phyloP scores from a whole-genome alignment of 2,888 invertebrate genomes.

The Parnassius orleans region DNA sequence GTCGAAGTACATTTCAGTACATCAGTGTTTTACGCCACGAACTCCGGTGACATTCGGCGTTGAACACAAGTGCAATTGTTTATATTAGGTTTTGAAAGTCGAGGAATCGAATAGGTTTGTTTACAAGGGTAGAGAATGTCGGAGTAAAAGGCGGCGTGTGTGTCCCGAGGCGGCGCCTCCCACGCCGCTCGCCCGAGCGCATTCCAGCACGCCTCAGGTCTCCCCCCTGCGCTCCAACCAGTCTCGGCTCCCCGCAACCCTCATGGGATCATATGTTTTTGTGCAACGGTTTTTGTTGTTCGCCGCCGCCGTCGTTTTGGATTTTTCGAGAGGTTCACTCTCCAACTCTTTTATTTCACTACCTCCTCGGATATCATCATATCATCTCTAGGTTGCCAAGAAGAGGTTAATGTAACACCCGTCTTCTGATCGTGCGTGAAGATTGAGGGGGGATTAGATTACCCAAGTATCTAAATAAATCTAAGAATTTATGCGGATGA shows the following conservation, averaged over 20 bases:
- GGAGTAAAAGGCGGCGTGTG: slow-evolving; percentile 59
- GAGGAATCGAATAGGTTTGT: slow-evolving; percentile 69
- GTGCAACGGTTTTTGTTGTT: slow-evolving; percentile 81
- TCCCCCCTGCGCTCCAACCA: slow-evolving; percentile 47
- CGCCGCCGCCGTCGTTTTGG: slow-evolving; percentile 69
- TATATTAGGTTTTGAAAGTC: slow-evolving; percentile 36
- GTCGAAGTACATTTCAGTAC: background rate
- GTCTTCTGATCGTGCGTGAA: background rate
- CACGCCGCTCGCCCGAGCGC: slow-evolving; percentile 78
- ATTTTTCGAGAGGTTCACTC: slow-evolving; percentile 74
- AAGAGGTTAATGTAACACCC: slow-evolving; percentile 25
- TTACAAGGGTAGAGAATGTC: slow-evolving; percentile 59
- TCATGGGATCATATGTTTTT: slow-evolving; percentile 81
- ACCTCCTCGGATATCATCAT: slow-evolving; percentile 66
- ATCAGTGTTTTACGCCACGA: background rate
- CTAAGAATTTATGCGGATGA: too few relatives aligned
- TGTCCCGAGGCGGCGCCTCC: slow-evolving; percentile 69
- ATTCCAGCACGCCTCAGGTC: slow-evolving; percentile 78
- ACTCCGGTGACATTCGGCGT: slow-evolving; percentile 24
- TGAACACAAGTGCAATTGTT: slow-evolving; percentile 25
- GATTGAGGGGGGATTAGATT: too few relatives aligned
- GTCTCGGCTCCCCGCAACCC: slow-evolving; percentile 54
- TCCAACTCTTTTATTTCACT: slow-evolving; percentile 73
- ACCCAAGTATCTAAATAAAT: too few relatives aligned
- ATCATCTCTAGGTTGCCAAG: slow-evolving; percentile 55